Evolutionary conservation across 2,113 vertebrate species (phyloP).

Genomic region (Bombycilla garrulus): DNA sequence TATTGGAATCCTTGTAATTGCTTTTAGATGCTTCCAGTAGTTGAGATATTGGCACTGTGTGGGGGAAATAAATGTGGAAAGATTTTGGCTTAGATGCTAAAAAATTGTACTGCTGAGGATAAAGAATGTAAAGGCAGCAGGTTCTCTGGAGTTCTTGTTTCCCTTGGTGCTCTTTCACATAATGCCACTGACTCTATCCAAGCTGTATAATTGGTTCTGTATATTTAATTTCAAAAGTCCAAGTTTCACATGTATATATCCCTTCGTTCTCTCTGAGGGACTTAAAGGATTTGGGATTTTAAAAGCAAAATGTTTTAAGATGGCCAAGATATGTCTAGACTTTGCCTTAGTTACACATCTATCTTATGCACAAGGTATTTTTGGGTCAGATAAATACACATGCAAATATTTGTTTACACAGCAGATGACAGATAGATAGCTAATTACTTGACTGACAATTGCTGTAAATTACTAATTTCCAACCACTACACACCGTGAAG

Average conservation of each 20-base stretch:
- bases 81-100: slow-evolving; percentile 6
- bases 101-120: neutral
- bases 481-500: neutral
- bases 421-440: neutral
- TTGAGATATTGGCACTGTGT: neutral
- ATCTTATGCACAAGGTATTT: neutral
- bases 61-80: neutral
- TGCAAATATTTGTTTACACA: neutral
- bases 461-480: neutral
- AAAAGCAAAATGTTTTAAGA: neutral
- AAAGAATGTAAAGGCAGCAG: slow-evolving; percentile 20
- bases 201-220: neutral
- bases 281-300: slow-evolving; percentile 18
- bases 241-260: neutral
- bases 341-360: neutral
- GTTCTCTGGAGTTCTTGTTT: neutral
- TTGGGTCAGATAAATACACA: neutral
- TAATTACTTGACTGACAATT: neutral
- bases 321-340: neutral
- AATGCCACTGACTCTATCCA: neutral
- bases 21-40: slow-evolving; percentile 44
- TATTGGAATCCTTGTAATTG: slow-evolving; percentile 40
- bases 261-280: neutral
- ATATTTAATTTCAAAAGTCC: slow-evolving; percentile 27
- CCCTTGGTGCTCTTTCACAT: neutral